Evolutionary conservation across 2,888 invertebrate genomes (phyloP).

Genomic region (Agrochola litura): DNA sequence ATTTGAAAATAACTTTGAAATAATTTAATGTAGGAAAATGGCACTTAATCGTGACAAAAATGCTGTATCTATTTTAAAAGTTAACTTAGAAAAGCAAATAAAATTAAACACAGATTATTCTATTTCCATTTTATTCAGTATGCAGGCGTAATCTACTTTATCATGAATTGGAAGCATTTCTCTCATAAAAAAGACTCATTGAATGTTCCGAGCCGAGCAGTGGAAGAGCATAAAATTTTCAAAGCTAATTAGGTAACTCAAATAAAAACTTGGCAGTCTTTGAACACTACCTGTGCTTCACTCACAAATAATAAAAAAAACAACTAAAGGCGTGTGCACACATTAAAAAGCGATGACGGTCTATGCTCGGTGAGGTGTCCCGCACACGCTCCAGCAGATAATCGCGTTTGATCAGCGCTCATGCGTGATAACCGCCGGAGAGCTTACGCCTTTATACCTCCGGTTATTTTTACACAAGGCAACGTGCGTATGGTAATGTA

Average conservation of each 20-base stretch:
- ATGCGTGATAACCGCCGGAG: conserved; percentile 75
- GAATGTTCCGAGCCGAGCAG: not conserved
- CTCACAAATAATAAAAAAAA: conserved; percentile 32
- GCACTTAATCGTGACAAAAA: not conserved
- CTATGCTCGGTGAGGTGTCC: conserved; percentile 74
- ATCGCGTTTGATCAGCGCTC: conserved; percentile 84
- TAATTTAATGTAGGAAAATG: not conserved
- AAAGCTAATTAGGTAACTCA: conserved; percentile 37
- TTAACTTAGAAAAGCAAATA: not conserved
- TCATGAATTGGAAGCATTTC: not conserved
- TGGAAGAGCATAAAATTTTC: not conserved
- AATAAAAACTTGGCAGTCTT: conserved; percentile 29
- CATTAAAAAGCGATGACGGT: conserved; percentile 62
- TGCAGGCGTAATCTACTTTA: not conserved
- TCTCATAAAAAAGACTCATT: not conserved
- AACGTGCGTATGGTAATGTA: conserved; percentile 47
- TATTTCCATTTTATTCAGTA: not conserved
- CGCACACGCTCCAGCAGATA: conserved; percentile 74
- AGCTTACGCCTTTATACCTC: conserved; percentile 70
- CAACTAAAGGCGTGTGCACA: conserved; percentile 61
- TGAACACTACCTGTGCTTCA: conserved; percentile 23
- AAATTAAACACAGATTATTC: not conserved
- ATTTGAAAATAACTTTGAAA: conserved; percentile 5
- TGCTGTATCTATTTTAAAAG: not conserved
- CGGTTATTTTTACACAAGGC: conserved; percentile 72